Percentiles rank a stretch among this genome's conserved stretches.
phyloP scores from a whole-genome alignment of 2,113 vertebrate genomes.

The Xyliphius kryptos region DNA sequence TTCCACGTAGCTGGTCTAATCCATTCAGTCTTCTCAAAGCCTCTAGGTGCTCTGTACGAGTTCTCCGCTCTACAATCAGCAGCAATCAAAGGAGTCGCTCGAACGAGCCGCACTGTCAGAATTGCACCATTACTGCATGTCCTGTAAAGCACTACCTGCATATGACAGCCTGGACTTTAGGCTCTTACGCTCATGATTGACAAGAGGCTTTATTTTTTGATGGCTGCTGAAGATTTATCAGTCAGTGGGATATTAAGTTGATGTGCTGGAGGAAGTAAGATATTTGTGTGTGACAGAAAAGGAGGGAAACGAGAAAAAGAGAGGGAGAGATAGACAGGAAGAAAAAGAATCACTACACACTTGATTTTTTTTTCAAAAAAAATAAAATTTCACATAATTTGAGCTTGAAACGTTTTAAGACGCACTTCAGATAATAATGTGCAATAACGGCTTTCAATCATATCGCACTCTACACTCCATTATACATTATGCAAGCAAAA shows the following conservation, averaged over 20 bases:
- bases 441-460: not conserved
- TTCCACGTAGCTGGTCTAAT: too few species aligned
- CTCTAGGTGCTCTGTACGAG: not conserved
- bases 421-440: not conserved
- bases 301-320: not conserved
- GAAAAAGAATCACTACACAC: too few species aligned
- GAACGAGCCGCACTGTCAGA: not conserved
- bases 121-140: slow-evolving; percentile 16
- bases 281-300: not conserved
- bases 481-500: not conserved
- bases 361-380: too few species aligned
- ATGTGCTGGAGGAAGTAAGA: slow-evolving; percentile 22
- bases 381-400: too few species aligned
- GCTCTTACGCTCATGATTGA: slow-evolving; percentile 24
- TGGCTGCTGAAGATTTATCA: slow-evolving; percentile 37
- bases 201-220: not conserved
- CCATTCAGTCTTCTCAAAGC: not conserved
- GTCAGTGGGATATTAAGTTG: slow-evolving; percentile 45
- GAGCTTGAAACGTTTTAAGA: not conserved
- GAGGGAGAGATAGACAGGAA: too few species aligned
- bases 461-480: not conserved
- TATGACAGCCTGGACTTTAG: slow-evolving; percentile 22
- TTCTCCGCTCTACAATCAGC: slow-evolving; percentile 8
- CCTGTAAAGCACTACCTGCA: slow-evolving; percentile 12
- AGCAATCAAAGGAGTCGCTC: slow-evolving; percentile 14